phyloP scores from a whole-genome alignment of 1,140 invertebrate genomes.

The Diprion similis region DNA sequence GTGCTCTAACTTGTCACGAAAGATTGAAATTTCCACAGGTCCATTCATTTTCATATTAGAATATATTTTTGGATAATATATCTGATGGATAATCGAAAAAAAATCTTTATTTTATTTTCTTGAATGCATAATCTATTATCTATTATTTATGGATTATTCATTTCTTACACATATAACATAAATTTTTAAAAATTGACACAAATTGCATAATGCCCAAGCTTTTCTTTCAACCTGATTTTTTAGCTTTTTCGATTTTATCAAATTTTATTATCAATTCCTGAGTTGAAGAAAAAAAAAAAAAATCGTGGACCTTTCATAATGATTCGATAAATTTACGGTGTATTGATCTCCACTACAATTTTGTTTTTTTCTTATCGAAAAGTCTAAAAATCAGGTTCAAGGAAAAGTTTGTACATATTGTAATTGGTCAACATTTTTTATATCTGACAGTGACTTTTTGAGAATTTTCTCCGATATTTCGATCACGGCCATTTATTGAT shows the following conservation, averaged over 20 bases:
- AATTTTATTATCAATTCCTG: not conserved
- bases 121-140: not conserved
- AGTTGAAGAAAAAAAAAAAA: not conserved
- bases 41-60: slow-evolving; percentile 3
- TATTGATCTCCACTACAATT: too few species aligned
- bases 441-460: too few species aligned
- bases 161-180: not conserved
- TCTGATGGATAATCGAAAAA: not conserved
- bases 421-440: too few species aligned
- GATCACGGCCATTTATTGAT: not conserved
- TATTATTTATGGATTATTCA: slow-evolving; percentile 4
- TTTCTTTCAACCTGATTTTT: too few species aligned
- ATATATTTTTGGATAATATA: not conserved
- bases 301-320: not conserved
- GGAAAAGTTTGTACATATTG: not conserved
- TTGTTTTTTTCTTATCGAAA: not conserved
- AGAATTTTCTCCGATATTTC: too few species aligned
- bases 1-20: not conserved
- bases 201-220: not conserved
- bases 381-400: too few species aligned
- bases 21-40: slow-evolving; percentile 3
- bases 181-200: not conserved
- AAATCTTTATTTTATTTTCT: not conserved
- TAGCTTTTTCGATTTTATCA: slow-evolving; percentile 1
- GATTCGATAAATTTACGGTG: too few species aligned